Base-by-base conservation (phyloP, 2,797 vertebrate species). In the Diglossa cyanea region DNA sequence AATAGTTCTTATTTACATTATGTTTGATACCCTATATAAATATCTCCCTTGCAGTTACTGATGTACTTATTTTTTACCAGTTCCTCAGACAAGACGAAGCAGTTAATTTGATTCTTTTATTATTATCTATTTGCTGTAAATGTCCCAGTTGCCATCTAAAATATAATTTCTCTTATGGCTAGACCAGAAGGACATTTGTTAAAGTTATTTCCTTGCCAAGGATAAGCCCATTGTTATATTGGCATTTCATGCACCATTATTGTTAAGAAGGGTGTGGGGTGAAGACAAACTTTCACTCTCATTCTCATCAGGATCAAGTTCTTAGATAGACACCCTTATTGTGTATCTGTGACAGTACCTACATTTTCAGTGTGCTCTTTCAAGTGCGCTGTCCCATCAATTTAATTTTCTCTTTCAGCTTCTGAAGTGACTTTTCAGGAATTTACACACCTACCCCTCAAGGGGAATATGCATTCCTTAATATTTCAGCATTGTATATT, bases 271-370 rank as follows among this genome's bases (percentile, higher is more conserved):
- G 23, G 5, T 24, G 9, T 1, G 6, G 51, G 47, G 12, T 23
- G 44, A 76, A 70, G 72, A 30, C 39, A 65, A 61, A 44, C 18
- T 70, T 83, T 33, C 11, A 21, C 11, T 25, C 44, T 33, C 19
- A 19, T 50, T 86, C n/a, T 63, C 19, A 28, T 44, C 31, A 33
- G 31, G 53, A 79, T 42, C 28, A 62, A 28, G 7, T 31, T 6
- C 11, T 88, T 40, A 80, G 11, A 21, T 0, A 67, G 37, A 79
- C 45, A 39, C 13, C 26, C 7, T 44, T 44, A 20, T 6, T 5
- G 2, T 0, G 0, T 15, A 21, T 5, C 2, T 11, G 21, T 21
- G 39, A 57, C 74, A 87, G 30, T 17, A 3, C 10, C 28, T 20
- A 12, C 3, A 1, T 58, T 88, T 81, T 65, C 70, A 86, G 10